Evolutionary conservation across 2,888 invertebrate genomes (phyloP), one percentile per base, ranked within the genome.

Genomic region (Adela reaumurella): DNA sequence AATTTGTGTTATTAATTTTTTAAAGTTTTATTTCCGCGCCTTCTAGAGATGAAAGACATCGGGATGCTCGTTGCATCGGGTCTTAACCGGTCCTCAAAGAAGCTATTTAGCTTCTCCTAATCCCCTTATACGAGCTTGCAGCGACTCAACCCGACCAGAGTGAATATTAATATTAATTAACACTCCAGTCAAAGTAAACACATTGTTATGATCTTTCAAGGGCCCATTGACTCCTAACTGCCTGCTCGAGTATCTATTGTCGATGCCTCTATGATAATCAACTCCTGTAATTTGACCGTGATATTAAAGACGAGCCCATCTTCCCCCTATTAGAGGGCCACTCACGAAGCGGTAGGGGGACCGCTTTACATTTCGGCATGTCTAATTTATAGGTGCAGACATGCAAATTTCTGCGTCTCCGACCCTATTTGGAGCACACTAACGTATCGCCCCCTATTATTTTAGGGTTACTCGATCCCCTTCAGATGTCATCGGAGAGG

Each of bases 341-440:
- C 65, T 65, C 59, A 51, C 41, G 56, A 62, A 60, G 56, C 60
- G 60, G 58, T 57, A 54, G 59, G 63, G 66, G 58, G 62, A 62
- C 61, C 64, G 63, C 64, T 62, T 63, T 63, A 62, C 62, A 65
- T 64, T 65, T 64, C 63, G 60, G 55, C 63, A 68, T 68, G 64
- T 63, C 61, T 67, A 71, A 70, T 70, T 68, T 68, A 67, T 62
- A 64, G 62, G 62, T 61, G 61, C 58, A 54, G 58, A 57, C 56
- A 67, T 69, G 67, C 62, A 67, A 70, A 69, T 68, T 65, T 53
- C 57, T 46, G 24, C 58, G 49, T 51, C 50, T 52, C 56, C 54
- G 54, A 17, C 59, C 60, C 55, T 53, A 53, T 55, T 59, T 59
- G 43, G n/a, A 43, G 19, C 18, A 19, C 43, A 35, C 35, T 35